Conservation (phyloP, 2,113 vertebrate genomes). For the Eolophus roseicapilla region DNA sequence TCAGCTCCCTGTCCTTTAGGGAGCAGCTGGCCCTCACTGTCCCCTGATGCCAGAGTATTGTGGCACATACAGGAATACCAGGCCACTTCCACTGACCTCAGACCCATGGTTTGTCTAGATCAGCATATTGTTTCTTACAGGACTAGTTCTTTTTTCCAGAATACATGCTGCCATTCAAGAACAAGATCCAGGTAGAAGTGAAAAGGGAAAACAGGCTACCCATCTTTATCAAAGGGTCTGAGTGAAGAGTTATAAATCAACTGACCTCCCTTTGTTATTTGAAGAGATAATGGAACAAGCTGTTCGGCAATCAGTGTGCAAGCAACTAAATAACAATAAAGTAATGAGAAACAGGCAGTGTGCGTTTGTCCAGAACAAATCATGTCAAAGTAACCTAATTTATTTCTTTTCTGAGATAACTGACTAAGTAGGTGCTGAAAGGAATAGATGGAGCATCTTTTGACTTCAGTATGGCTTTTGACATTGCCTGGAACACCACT, state of each 20-base stretch:
- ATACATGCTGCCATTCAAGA: not conserved
- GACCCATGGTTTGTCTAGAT: not conserved
- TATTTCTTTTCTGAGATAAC: not conserved
- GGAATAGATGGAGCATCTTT: not conserved
- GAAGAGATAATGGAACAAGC: slow-evolving; percentile 15
- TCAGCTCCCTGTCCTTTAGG: not conserved
- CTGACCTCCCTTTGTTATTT: not conserved
- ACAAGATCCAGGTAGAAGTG: not conserved
- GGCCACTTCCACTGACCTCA: not conserved
- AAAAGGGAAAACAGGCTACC: not conserved
- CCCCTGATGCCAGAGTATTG: not conserved
- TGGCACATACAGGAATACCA: not conserved
- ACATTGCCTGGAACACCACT: not conserved
- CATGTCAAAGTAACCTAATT: slow-evolving; percentile 7
- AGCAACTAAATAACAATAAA: not conserved
- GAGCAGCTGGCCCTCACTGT: not conserved
- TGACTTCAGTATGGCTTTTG: not conserved
- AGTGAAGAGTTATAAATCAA: not conserved
- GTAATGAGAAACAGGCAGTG: slow-evolving; percentile 1
- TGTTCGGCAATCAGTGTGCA: not conserved
- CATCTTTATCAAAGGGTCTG: not conserved
- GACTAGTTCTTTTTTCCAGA: not conserved
- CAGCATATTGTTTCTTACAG: not conserved
- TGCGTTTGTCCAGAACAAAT: slow-evolving; percentile 9
- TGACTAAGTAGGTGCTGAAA: slow-evolving; percentile 13